These are phyloP conservation scores for human DNA, from an alignment of 2,113 vertebrate species.

Conservation along the genomic window DNA sequence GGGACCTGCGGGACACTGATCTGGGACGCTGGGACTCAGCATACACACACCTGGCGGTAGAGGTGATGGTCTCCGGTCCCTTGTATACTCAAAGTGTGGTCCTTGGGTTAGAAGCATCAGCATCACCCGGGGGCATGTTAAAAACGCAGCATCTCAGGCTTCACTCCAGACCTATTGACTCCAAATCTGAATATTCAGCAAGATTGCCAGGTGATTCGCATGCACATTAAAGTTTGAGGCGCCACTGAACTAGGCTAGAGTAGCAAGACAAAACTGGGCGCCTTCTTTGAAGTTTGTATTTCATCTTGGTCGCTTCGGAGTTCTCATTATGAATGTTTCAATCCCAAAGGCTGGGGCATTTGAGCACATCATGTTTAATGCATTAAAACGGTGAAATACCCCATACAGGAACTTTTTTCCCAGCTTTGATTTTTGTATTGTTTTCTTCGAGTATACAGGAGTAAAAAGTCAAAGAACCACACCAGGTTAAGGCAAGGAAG, in stretches of 20 bases:
- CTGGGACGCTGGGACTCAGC: background rate
- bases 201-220: background rate
- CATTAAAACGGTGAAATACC: background rate
- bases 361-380: background rate
- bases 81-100: background rate
- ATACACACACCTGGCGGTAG: conserved; percentile 6
- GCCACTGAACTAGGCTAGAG: background rate
- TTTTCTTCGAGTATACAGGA: background rate
- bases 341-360: background rate
- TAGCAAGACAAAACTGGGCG: background rate
- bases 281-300: background rate
- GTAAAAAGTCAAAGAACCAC: conserved; percentile 16
- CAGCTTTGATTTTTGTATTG: background rate
- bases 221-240: conserved; percentile 6
- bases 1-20: background rate
- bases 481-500: background rate
- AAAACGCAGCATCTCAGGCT: background rate
- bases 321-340: conserved; percentile 21
- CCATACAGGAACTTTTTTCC: background rate
- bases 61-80: background rate
- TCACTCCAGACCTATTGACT: background rate
- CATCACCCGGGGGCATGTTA: background rate
- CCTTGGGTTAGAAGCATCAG: background rate
- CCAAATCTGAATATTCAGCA: background rate
- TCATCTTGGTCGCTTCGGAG: background rate